Evolutionary conservation across 2,888 invertebrate species (phyloP).

Genomic region (Melieria crassipennis): DNA sequence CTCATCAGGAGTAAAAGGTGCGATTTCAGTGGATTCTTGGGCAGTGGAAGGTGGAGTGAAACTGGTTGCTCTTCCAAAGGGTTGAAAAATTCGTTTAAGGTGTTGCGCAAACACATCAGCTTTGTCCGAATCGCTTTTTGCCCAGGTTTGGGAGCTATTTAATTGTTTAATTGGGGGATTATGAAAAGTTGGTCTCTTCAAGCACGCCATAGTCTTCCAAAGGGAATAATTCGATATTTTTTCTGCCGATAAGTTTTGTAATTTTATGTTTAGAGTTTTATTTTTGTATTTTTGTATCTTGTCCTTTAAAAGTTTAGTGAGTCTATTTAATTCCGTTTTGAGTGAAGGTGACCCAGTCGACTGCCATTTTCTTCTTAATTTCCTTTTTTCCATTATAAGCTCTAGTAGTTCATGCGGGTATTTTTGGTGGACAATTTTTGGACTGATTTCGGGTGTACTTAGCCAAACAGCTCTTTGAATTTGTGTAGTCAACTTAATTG

Average conservation of each 20-base stretch:
- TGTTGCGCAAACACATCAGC: background rate
- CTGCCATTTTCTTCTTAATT: constrained; percentile 1
- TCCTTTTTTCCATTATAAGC: background rate
- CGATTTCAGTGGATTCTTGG: background rate
- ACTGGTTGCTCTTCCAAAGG: background rate
- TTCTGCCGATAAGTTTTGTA: background rate
- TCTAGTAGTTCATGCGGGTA: background rate
- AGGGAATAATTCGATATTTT: background rate
- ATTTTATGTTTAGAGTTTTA: background rate
- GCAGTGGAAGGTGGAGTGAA: background rate
- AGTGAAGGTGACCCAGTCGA: background rate
- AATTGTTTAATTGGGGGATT: background rate
- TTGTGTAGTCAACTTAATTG: background rate
- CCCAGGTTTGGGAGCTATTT: background rate
- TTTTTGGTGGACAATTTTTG: background rate
- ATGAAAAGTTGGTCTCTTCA: background rate
- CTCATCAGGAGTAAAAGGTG: background rate
- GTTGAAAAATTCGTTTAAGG: background rate
- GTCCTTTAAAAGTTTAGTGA: background rate
- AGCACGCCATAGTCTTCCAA: background rate
- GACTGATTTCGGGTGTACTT: background rate
- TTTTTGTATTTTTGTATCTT: background rate
- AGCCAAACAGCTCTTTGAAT: background rate
- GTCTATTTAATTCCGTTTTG: background rate
- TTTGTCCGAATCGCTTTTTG: background rate